These are phyloP conservation scores for Apteryx mantelli DNA, from an alignment of 2,113 vertebrate species.

Conservation along the genomic window DNA sequence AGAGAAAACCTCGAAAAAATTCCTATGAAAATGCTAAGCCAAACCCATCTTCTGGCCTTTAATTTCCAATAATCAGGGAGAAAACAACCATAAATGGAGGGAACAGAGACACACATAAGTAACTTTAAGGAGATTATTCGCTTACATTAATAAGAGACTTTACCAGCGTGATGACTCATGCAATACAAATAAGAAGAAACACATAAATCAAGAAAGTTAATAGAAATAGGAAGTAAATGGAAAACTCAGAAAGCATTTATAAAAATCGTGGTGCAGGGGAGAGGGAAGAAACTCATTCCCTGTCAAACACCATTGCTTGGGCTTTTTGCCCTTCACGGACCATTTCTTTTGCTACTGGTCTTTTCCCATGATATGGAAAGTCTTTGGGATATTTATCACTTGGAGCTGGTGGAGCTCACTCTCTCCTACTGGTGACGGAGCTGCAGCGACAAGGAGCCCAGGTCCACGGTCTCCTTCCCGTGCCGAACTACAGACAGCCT, in stretches of 20 bases:
- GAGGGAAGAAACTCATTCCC: not conserved
- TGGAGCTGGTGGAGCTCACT: not conserved
- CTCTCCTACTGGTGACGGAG: not conserved
- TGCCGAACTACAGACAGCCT: not conserved
- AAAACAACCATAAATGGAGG: not conserved
- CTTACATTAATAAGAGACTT: constrained; percentile 18
- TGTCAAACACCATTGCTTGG: rapidly evolving
- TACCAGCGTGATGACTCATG: not conserved
- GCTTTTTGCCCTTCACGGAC: not conserved
- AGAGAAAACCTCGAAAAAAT: not conserved
- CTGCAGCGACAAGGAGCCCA: not conserved
- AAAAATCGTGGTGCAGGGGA: not conserved
- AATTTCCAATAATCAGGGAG: constrained; percentile 14
- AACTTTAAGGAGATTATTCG: constrained; percentile 5
- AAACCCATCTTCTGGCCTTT: constrained; percentile 25
- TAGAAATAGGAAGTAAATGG: constrained; percentile 4
- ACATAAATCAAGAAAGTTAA: constrained; percentile 14
- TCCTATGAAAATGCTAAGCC: not conserved
- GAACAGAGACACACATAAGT: not conserved
- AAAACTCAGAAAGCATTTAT: constrained; percentile 9
- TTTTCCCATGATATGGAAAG: not conserved
- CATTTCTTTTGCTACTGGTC: not conserved
- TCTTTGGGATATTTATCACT: not conserved
- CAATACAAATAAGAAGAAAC: constrained; percentile 32
- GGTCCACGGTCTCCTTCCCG: not conserved